Conservation (phyloP, 2,888 invertebrate genomes). For the Congeria kusceri region DNA sequence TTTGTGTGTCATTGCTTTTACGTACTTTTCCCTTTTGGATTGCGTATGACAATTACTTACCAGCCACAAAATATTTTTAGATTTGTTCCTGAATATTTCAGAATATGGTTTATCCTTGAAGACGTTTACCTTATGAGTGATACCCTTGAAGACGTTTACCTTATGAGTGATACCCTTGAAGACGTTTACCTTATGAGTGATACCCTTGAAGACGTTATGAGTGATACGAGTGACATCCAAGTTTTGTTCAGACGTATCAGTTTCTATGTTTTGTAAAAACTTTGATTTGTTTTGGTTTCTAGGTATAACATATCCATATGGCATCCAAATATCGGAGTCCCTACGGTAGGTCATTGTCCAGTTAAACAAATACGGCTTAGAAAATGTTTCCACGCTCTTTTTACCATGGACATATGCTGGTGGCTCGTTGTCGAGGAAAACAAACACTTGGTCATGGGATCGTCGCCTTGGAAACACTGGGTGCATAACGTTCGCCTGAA, state of each 20-base stretch:
- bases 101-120: background rate
- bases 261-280: background rate
- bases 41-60: slow-evolving; percentile 14
- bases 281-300: background rate
- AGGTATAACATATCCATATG: slow-evolving; percentile 39
- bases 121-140: background rate
- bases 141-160: background rate
- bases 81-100: slow-evolving; percentile 1
- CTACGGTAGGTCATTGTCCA: slow-evolving; percentile 61
- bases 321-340: slow-evolving; percentile 59
- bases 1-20: background rate
- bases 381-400: background rate
- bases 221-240: background rate
- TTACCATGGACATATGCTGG: slow-evolving; percentile 40
- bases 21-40: slow-evolving; percentile 14
- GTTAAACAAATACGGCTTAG: slow-evolving; percentile 22
- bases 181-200: background rate
- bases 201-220: background rate
- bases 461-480: slow-evolving; percentile 17
- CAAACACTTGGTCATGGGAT: slow-evolving; percentile 34
- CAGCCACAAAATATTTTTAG: background rate
- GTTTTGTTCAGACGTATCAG: no score
- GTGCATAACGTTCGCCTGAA: slow-evolving; percentile 42
- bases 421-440: slow-evolving; percentile 40
- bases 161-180: no score